phyloP scores from a whole-genome alignment of 2,888 invertebrate genomes.

The Buathra laborator region DNA sequence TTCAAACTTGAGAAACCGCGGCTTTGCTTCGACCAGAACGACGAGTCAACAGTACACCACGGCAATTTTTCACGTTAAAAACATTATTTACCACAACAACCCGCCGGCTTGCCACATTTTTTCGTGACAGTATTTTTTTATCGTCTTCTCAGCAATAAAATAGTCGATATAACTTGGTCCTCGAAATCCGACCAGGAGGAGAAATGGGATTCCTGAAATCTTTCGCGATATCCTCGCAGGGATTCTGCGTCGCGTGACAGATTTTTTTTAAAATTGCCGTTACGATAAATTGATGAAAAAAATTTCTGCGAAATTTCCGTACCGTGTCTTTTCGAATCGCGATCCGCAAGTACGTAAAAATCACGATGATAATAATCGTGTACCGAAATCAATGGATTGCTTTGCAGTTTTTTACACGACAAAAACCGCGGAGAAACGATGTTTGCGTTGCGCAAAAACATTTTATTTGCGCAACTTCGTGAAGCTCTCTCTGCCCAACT shows the following conservation, averaged over 20 bases:
- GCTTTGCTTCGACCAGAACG: conserved; percentile 22
- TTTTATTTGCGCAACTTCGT: conserved; percentile 26
- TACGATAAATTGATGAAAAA: no score
- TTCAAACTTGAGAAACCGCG: conserved; percentile 45
- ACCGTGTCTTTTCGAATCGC: neutral
- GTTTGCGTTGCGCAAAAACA: conserved; percentile 7
- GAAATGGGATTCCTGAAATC: conserved; percentile 1
- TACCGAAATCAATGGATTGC: neutral
- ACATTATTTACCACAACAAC: conserved; percentile 39
- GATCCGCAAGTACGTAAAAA: neutral
- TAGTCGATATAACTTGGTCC: neutral
- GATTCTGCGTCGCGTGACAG: neutral
- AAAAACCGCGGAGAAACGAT: neutral
- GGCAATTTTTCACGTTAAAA: conserved; percentile 51
- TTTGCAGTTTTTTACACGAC: neutral
- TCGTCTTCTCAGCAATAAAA: conserved; percentile 10
- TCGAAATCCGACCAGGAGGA: neutral
- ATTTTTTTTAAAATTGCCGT: neutral
- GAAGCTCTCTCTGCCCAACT: conserved; percentile 6
- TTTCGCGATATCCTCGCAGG: conserved; percentile 1
- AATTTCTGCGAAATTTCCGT: neutral
- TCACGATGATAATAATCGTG: neutral
- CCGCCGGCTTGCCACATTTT: neutral
- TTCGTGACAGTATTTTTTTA: neutral
- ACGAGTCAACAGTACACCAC: conserved; percentile 18